A percentile compares a stretch with the other conserved stretches of the same genome.
phyloP scores from a whole-genome alignment of 2,888 invertebrate genomes.

The Amphimallon solstitiale region DNA sequence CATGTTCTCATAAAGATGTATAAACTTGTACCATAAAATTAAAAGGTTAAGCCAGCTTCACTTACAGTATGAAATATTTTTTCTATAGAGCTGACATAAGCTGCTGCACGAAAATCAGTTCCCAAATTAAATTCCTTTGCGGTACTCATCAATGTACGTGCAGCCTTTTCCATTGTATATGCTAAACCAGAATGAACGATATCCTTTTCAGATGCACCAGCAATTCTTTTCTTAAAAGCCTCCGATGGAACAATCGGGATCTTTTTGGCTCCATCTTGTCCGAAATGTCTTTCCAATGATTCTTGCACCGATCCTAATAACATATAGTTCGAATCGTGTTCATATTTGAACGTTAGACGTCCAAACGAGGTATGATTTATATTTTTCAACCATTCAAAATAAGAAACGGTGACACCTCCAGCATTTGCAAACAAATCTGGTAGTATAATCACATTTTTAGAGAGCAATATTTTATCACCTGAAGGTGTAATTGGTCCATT shows the following conservation, averaged over 20 bases:
- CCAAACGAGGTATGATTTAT: conserved; percentile 91
- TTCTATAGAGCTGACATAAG: conserved; percentile 45
- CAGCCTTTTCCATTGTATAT: conserved; percentile 83
- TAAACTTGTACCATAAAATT: too few relatives aligned
- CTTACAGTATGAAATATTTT: conserved; percentile 47
- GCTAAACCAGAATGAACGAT: conserved; percentile 88
- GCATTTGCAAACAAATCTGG: conserved; percentile 83
- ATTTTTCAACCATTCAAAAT: conserved; percentile 92
- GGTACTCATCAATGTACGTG: conserved; percentile 72
- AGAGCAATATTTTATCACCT: conserved; percentile 79
- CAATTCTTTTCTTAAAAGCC: conserved; percentile 74
- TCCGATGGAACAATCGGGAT: conserved; percentile 70
- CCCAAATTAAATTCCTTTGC: conserved; percentile 77
- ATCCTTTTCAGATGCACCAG: conserved; percentile 84
- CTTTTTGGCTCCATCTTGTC: conserved; percentile 39
- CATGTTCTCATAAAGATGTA: too few relatives aligned
- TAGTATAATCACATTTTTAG: conserved; percentile 79
- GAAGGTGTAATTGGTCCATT: conserved; percentile 91
- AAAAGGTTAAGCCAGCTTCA: conserved; percentile 57
- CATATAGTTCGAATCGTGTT: conserved; percentile 84
- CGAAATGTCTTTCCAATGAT: conserved; percentile 62
- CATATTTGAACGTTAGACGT: conserved; percentile 86
- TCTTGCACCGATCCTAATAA: conserved; percentile 71
- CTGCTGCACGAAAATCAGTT: conserved; percentile 45
- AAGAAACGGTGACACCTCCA: conserved; percentile 93